A percentile compares a stretch with the other conserved stretches of the same genome.
These are phyloP conservation scores for Chamaea fasciata DNA, from an alignment of 2,113 vertebrate species.

Conservation along the genomic window DNA sequence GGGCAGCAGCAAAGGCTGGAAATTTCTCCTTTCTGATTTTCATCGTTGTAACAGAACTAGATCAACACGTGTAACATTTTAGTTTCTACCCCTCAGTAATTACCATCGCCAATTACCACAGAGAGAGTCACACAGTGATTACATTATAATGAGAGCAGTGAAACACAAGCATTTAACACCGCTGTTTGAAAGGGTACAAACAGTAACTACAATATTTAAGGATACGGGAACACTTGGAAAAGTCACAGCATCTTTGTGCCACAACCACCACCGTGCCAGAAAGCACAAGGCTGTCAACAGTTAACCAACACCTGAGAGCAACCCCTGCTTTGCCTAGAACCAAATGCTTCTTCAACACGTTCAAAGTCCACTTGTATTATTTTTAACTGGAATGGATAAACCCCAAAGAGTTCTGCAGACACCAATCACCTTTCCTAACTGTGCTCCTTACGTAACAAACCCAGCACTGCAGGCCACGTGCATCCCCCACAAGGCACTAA, in stretches of 20 bases:
- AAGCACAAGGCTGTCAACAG: not conserved
- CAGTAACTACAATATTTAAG: not conserved
- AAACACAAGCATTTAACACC: not conserved
- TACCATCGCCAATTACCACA: not conserved
- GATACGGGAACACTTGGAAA: not conserved
- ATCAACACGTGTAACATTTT: not conserved
- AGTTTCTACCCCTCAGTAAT: not conserved
- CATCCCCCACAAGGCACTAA: not conserved
- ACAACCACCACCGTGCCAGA: fast-evolving
- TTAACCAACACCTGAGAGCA: not conserved
- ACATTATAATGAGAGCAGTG: not conserved
- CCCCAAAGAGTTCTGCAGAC: not conserved
- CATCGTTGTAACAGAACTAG: not conserved
- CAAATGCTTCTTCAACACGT: not conserved
- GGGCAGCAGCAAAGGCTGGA: not conserved
- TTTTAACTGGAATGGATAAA: not conserved
- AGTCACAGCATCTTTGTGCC: not conserved
- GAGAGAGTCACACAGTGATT: not conserved
- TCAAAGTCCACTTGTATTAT: not conserved
- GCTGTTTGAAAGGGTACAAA: not conserved
- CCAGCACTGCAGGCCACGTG: not conserved
- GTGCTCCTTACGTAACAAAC: not conserved
- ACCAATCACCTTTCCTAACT: not conserved
- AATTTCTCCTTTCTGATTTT: not conserved
- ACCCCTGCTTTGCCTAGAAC: not conserved